A percentile compares a stretch with the other conserved stretches of the same genome.
Conservation (phyloP, 2,888 invertebrate genomes). For the Diaphora mendica region DNA sequence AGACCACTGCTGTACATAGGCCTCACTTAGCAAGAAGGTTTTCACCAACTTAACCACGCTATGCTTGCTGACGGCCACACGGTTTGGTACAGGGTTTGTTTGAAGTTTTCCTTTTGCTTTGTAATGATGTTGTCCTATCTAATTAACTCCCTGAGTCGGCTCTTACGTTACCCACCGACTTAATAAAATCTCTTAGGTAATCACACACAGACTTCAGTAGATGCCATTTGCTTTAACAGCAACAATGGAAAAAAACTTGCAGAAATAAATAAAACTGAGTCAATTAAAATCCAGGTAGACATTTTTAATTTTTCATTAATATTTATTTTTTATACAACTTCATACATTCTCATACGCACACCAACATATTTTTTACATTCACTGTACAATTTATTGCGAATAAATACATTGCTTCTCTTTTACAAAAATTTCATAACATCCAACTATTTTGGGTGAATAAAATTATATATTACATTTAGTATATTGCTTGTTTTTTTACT, state of each 20-base stretch:
- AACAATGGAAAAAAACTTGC: background rate
- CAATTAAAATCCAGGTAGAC: slow-evolving; percentile 75
- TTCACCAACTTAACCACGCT: background rate
- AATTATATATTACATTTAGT: slow-evolving; percentile 10
- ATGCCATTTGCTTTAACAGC: background rate
- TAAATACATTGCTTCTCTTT: slow-evolving; percentile 79
- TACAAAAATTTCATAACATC: slow-evolving; percentile 33
- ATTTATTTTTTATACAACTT: slow-evolving; percentile 70
- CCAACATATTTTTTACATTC: slow-evolving; percentile 68
- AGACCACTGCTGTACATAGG: background rate
- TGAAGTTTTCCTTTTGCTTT: background rate
- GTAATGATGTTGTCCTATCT: background rate
- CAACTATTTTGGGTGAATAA: slow-evolving; percentile 30
- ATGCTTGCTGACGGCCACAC: background rate
- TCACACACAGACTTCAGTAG: background rate
- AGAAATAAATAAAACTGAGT: slow-evolving; percentile 60
- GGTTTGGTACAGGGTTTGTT: background rate
- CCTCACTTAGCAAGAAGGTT: background rate
- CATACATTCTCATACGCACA: slow-evolving; percentile 74
- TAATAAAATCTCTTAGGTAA: too few species aligned
- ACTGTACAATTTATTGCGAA: slow-evolving; percentile 82
- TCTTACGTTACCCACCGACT: background rate
- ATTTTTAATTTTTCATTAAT: slow-evolving; percentile 79
- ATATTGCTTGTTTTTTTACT: slow-evolving; percentile 1
- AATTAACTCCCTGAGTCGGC: background rate